Conservation (phyloP, 2,888 invertebrate species). For the Caenorhabditis angaria region DNA sequence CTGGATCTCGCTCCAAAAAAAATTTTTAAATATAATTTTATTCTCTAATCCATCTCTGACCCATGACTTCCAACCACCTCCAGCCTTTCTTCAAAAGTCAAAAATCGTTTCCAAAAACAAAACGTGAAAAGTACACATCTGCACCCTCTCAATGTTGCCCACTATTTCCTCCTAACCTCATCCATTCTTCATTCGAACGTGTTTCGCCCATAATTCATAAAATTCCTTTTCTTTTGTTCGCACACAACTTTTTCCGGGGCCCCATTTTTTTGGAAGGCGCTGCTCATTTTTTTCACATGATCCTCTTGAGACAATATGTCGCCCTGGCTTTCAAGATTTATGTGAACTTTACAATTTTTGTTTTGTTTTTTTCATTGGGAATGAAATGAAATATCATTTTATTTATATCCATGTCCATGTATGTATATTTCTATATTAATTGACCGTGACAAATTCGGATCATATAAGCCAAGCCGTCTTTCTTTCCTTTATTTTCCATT, state of each 20-base stretch:
- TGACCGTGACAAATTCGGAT: conserved; percentile 39
- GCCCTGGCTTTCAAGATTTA: background rate
- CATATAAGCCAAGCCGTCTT: conserved; percentile 1
- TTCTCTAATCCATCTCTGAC: too few relatives aligned
- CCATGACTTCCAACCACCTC: too few relatives aligned
- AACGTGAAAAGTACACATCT: background rate
- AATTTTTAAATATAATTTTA: too few relatives aligned
- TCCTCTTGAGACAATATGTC: conserved; percentile 5
- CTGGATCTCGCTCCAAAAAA: too few relatives aligned
- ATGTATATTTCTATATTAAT: conserved; percentile 16
- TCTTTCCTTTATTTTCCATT: background rate
- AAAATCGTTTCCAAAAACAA: too few relatives aligned
- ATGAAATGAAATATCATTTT: background rate
- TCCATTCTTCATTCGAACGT: background rate
- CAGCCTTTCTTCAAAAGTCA: too few relatives aligned
- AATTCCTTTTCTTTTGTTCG: conserved; percentile 4
- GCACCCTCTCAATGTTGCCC: background rate
- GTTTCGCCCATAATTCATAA: background rate
- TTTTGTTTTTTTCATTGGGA: background rate
- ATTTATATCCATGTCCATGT: background rate
- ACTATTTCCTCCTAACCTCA: background rate
- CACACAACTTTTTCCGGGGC: background rate
- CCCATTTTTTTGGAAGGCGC: background rate
- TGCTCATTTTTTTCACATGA: conserved; percentile 4
- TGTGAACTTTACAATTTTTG: conserved; percentile 1